A percentile compares a stretch with the other conserved stretches of the same genome.
Conservation (phyloP, 2,888 invertebrate genomes). For the Pherbina coryleti region DNA sequence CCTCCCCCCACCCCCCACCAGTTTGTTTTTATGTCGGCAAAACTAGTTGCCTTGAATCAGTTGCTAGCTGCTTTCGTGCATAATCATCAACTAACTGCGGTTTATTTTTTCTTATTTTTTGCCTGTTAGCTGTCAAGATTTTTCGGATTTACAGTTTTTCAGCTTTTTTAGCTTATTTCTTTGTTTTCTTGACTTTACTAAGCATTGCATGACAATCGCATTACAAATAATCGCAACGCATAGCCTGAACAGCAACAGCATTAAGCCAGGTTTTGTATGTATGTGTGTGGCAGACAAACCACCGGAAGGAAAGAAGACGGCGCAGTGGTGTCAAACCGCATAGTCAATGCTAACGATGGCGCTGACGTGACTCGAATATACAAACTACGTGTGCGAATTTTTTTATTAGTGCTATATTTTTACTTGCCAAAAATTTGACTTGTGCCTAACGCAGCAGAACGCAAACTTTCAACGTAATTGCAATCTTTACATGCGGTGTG, state of each 20-base stretch:
- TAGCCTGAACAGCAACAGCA: too few relatives aligned
- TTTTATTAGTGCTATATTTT: neutral
- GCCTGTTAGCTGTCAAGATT: too few relatives aligned
- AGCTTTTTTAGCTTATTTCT: too few relatives aligned
- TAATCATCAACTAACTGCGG: too few relatives aligned
- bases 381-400: neutral
- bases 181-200: too few relatives aligned
- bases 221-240: too few relatives aligned
- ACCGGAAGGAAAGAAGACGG: neutral
- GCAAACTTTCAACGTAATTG: neutral
- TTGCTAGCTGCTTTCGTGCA: neutral
- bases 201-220: too few relatives aligned
- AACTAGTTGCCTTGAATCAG: slow-evolving; percentile 7
- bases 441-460: neutral
- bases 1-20: neutral
- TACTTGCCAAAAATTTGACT: neutral
- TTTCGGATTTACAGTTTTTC: too few relatives aligned
- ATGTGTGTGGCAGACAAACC: too few relatives aligned
- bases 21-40: neutral
- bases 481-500: neutral
- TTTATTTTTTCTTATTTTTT: too few relatives aligned
- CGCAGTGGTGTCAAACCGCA: neutral
- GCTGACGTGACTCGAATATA: neutral
- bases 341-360: slow-evolving; percentile 8
- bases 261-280: too few relatives aligned